Conservation (phyloP, 2,888 invertebrate species). For the Epistrophe grossulariae region DNA sequence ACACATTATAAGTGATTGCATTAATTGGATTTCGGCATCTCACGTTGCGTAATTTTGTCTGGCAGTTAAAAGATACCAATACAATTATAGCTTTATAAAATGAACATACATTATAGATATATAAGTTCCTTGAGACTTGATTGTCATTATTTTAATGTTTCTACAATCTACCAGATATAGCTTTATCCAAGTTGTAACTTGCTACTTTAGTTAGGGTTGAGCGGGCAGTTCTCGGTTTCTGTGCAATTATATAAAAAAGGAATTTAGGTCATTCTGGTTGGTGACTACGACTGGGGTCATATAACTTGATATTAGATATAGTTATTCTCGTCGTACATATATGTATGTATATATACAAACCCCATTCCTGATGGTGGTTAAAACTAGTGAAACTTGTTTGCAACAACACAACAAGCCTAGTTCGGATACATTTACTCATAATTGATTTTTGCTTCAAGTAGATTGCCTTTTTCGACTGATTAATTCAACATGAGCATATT, state of each 20-base stretch:
- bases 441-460: conserved; percentile 69
- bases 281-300: conserved; percentile 67
- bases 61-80: conserved; percentile 52
- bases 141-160: conserved; percentile 68
- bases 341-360: neutral
- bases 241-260: conserved; percentile 38
- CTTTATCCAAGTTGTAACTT: conserved; percentile 41
- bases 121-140: conserved; percentile 27
- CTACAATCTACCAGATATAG: conserved; percentile 4
- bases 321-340: too few relatives aligned
- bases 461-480: conserved; percentile 60
- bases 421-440: conserved; percentile 42
- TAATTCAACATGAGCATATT: conserved; percentile 66
- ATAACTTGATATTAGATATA: conserved; percentile 68
- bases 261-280: conserved; percentile 66
- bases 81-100: conserved; percentile 3
- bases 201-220: conserved; percentile 48
- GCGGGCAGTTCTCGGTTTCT: conserved; percentile 35
- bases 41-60: conserved; percentile 71
- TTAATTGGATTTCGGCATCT: conserved; percentile 75
- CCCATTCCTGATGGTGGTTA: conserved; percentile 22
- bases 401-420: conserved; percentile 33
- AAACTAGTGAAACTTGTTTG: conserved; percentile 67
- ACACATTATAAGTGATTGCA: conserved; percentile 73
- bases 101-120: neutral